Evolutionary conservation across 2,113 vertebrate species (phyloP).

Genomic region (Gnathonemus echidnorhynchus): DNA sequence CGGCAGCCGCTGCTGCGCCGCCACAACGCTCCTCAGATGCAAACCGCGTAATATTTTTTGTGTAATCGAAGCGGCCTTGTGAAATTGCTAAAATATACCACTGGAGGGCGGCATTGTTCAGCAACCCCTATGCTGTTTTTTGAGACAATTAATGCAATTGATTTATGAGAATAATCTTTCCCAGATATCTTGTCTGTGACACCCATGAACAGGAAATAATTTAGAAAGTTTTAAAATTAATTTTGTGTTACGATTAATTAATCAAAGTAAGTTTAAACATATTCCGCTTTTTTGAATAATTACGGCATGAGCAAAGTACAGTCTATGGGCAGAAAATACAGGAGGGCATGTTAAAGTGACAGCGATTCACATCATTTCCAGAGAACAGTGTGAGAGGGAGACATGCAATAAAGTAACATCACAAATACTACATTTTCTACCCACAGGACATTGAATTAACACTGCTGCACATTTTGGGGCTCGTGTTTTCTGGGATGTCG

Average conservation of each 20-base stretch:
- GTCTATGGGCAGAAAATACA: neutral
- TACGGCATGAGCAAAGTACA: neutral
- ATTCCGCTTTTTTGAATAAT: neutral
- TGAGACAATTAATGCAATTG: neutral
- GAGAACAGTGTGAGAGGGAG: neutral
- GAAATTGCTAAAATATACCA: neutral
- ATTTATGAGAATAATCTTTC: neutral
- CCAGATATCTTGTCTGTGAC: neutral
- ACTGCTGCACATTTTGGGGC: neutral
- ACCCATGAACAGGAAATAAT: neutral
- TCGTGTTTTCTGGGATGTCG: neutral
- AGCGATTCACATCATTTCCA: neutral
- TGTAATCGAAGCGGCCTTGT: neutral
- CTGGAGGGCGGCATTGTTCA: constrained; percentile 10
- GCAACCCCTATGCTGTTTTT: neutral
- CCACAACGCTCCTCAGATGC: neutral
- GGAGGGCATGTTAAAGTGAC: neutral
- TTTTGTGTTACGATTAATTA: neutral
- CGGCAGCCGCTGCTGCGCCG: neutral
- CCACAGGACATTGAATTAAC: neutral
- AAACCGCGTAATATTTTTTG: neutral
- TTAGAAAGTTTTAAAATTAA: neutral
- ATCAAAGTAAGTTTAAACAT: neutral
- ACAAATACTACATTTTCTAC: neutral
- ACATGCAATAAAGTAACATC: neutral